These are phyloP conservation scores for Todiramphus chloris DNA, from an alignment of 2,113 vertebrate species.

Conservation along the genomic window DNA sequence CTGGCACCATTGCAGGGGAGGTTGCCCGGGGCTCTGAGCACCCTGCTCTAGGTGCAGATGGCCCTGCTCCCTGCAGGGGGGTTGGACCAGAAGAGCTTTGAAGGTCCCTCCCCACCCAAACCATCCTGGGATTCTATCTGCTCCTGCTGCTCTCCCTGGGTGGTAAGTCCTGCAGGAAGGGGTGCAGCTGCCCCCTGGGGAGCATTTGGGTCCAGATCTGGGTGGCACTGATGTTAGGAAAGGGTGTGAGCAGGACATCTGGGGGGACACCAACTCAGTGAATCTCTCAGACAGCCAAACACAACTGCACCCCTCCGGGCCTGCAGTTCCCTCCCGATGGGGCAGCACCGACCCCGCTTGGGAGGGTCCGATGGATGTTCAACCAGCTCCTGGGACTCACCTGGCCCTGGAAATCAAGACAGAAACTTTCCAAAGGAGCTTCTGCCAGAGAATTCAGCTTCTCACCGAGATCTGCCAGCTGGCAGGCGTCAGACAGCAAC, in stretches of 20 bases:
- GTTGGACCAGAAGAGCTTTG: not conserved
- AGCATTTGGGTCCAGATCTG: not conserved
- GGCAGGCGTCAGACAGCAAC: not conserved
- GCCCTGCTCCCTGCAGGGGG: not conserved
- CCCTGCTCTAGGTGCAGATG: not conserved
- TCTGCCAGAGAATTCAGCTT: not conserved
- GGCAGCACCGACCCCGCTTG: not conserved
- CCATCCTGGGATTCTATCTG: not conserved
- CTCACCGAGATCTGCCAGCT: not conserved
- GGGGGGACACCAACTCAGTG: not conserved
- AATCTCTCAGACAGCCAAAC: not conserved
- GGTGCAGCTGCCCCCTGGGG: not conserved
- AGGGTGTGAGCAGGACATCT: not conserved
- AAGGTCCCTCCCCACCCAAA: not conserved
- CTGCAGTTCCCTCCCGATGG: accelerated
- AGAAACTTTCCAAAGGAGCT: not conserved
- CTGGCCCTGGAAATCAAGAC: not conserved
- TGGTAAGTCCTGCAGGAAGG: accelerated
- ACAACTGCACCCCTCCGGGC: not conserved
- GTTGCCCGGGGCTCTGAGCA: no score
- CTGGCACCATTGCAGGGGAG: not conserved
- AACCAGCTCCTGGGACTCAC: not conserved
- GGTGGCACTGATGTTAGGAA: not conserved
- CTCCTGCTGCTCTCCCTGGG: not conserved
- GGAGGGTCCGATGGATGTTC: not conserved